Base-by-base conservation (phyloP, 2,888 invertebrate species). In the Eledona agricola region DNA sequence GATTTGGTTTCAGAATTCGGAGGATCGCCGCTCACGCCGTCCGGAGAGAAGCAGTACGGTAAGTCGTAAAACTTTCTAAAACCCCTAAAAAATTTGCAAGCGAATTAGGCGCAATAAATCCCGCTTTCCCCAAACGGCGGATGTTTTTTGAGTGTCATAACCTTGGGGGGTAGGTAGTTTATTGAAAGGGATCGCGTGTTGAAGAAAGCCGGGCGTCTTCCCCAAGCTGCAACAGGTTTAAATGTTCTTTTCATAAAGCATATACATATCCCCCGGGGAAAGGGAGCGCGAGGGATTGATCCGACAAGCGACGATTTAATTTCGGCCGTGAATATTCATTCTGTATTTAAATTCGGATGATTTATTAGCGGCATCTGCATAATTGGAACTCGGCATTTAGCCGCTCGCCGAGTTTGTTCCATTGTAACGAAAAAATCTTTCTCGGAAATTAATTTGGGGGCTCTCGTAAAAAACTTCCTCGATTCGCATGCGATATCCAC, bases 211-310 rank as follows among this genome's bases (percentile, higher is more conserved):
- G 59, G 60, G 50, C 61, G 59, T 64, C 63, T 62, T 63, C 29
- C 59, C 58, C 62, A 63, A 59, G 58, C 61, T 56, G 70, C 72
- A 73, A 72, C 73, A 73, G 73, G 73, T 73, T 73, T 69, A 72
- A 72, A 72, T 72, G 72, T 63, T 66, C 67, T 71, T 71, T 71
- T 72, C 68, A 71, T 71, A 70, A 65, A 64, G 55, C 63, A 65
- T 64, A 67, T 64, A 64, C 67, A 63, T 69, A 60, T 55, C 59
- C 57, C 47, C 53, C 51, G 53, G 60, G 60, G 56, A 20, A 23
- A 32, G 19, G 9, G 15, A 31, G 23, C 51, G 50, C 51, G 55
- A 25, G 52, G 52, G 51, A 38, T 34, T 58, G 46, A 13, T 19
- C 9, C 17, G 19, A 11, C 34, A 25, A 38, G 9, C 25, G n/a